phyloP scores from a whole-genome alignment of 1,140 invertebrate genomes.

The Drosophila ficusphila region DNA sequence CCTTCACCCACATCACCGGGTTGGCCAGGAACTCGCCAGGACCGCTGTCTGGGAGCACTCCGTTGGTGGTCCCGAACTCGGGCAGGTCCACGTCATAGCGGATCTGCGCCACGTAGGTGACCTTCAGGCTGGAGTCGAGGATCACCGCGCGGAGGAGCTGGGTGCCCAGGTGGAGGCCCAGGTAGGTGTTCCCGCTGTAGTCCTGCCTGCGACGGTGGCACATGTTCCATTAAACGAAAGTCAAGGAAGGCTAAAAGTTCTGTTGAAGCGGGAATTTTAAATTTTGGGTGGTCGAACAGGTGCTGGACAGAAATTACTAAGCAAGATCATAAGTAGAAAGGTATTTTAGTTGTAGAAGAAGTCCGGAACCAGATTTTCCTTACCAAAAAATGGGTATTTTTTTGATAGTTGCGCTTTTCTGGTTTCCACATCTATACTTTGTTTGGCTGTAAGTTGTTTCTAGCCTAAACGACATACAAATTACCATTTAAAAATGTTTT shows the following conservation, averaged over 20 bases:
- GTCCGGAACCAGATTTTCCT: too few relatives aligned
- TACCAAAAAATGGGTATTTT: too few relatives aligned
- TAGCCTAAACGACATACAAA: too few relatives aligned
- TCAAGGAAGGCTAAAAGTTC: neutral
- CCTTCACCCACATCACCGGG: constrained; percentile 97
- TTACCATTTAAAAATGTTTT: too few relatives aligned
- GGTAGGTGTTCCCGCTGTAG: constrained; percentile 52
- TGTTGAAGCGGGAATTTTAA: neutral
- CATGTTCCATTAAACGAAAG: constrained; percentile 24
- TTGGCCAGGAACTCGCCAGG: constrained; percentile 86
- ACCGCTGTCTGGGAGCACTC: neutral
- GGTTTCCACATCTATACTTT: too few relatives aligned
- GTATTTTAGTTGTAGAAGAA: too few relatives aligned
- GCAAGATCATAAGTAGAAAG: too few relatives aligned
- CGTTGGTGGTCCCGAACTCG: constrained; percentile 32
- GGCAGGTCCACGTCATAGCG: constrained; percentile 57
- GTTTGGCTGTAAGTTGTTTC: too few relatives aligned
- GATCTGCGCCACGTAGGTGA: constrained; percentile 4
- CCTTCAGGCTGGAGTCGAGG: constrained; percentile 32
- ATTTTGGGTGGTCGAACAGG: too few relatives aligned
- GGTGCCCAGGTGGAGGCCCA: constrained; percentile 45
- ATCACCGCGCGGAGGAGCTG: constrained; percentile 32
- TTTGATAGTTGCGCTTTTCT: too few relatives aligned
- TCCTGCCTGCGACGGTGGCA: constrained; percentile 35
- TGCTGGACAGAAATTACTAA: too few relatives aligned